A percentile compares a stretch with the other conserved stretches of the same genome.
These are phyloP conservation scores for Amblyteles armatorius DNA, from an alignment of 2,888 invertebrate genomes.

Conservation along the genomic window DNA sequence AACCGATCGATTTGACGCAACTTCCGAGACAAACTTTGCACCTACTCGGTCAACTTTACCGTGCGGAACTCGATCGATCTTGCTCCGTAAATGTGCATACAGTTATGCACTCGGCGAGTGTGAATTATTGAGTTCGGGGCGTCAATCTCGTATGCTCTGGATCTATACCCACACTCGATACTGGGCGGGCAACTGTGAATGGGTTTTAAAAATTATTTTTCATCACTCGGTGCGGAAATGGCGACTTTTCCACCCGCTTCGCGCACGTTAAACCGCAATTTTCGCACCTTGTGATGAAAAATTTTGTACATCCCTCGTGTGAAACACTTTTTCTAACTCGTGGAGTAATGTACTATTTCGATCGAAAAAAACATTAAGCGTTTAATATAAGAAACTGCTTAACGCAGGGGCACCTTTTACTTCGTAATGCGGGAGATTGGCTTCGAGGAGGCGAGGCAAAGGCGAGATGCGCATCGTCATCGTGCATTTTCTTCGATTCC, in stretches of 20 bases:
- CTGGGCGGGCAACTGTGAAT: constrained; percentile 6
- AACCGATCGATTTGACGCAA: neutral
- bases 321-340: no score
- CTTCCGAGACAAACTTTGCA: neutral
- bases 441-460: constrained; percentile 18
- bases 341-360: neutral
- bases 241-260: no score
- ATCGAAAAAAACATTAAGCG: neutral
- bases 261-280: no score
- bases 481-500: constrained; percentile 5
- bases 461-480: constrained; percentile 40
- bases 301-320: no score
- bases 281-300: no score
- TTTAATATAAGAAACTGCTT: neutral
- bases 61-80: neutral
- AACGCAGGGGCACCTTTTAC: constrained; percentile 6
- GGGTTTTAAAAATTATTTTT: constrained; percentile 2
- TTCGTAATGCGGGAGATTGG: constrained; percentile 9
- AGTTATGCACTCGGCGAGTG: neutral
- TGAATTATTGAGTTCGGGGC: neutral
- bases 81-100: constrained; percentile 3
- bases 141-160: neutral
- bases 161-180: neutral
- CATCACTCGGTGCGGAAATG: no score
- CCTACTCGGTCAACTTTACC: neutral